Evolutionary conservation across 2,797 vertebrate genomes (phyloP).

Genomic region (Neopelma chrysocephalum): DNA sequence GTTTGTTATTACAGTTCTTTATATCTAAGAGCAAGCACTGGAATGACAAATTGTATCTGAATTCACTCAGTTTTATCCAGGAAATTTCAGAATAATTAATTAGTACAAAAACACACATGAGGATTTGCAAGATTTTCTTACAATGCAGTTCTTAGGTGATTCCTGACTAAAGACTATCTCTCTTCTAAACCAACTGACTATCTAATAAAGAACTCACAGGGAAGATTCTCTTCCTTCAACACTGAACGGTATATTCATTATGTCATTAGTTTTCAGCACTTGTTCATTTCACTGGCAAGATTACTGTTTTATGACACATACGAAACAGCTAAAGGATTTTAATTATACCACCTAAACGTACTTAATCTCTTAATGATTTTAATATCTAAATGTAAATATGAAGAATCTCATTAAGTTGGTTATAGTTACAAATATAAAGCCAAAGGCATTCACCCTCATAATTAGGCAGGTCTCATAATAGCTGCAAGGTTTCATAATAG

Average conservation of each 20-base stretch:
- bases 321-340: not conserved
- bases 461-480: not conserved
- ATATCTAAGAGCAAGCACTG: not conserved
- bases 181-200: not conserved
- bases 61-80: not conserved
- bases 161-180: not conserved
- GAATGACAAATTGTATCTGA: not conserved
- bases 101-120: not conserved
- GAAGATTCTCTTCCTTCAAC: not conserved
- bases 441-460: not conserved
- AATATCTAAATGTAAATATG: not conserved
- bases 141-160: not conserved
- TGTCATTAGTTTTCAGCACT: not conserved
- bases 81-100: not conserved
- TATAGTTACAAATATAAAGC: not conserved
- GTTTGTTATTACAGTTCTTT: not conserved
- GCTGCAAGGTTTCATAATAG: not conserved
- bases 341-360: not conserved
- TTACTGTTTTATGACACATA: not conserved
- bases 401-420: not conserved
- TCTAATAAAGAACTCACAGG: not conserved
- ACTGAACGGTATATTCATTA: not conserved
- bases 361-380: not conserved
- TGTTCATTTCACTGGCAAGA: not conserved
- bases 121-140: not conserved